Evolutionary conservation across 2,888 invertebrate genomes (phyloP), one percentile per base, ranked within the genome.

Genomic region (Drosophila subquinaria): DNA sequence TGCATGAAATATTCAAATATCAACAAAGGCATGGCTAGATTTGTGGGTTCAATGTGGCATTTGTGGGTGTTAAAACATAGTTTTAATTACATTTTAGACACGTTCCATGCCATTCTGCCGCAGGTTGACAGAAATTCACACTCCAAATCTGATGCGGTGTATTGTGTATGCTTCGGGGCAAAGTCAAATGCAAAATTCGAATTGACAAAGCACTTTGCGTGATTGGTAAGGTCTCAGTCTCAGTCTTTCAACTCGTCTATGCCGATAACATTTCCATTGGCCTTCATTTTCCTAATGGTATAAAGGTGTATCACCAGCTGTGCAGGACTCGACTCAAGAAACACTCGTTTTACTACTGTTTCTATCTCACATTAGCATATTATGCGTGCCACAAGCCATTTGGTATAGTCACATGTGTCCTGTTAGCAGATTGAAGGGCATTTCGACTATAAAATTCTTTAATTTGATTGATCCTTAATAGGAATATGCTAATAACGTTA

Each of bases 51-150:
- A 17, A 33, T 33, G 17, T 5, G 45, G 30, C 38, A 4, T 15
- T n/a, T 15, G n/a, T 13, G 27, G 40, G 36, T 35, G 33, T 10
- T 47, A 60, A 40, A 62, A 15, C 45, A 35, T 4, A 36, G 35
- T 30, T 73, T 79, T 88, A 88, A 83, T 89, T 73, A 67, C 60
- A 69, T 73, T 81, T 79, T 64, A 70, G 53, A 20, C 82, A 89
- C 69, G 73, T 53, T 65, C 30, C 10, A n/a, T 35, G 10, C 38
- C 20, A 13, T 11, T 13, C 45, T 3, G 11, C 30, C 17, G 10
- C 43, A 11, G 36, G 10, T 30, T 57, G 61, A 53, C 27, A 69
- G 60, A 47, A 61, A 69, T 73, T 88, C 67, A 50, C 77, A 72
- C 76, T 62, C 36, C 36, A 57, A 67, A 71, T 61, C 48, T 33